Evolutionary conservation across 2,113 vertebrate genomes (phyloP), one percentile per base, ranked within the genome.

Genomic region (Parus major): DNA sequence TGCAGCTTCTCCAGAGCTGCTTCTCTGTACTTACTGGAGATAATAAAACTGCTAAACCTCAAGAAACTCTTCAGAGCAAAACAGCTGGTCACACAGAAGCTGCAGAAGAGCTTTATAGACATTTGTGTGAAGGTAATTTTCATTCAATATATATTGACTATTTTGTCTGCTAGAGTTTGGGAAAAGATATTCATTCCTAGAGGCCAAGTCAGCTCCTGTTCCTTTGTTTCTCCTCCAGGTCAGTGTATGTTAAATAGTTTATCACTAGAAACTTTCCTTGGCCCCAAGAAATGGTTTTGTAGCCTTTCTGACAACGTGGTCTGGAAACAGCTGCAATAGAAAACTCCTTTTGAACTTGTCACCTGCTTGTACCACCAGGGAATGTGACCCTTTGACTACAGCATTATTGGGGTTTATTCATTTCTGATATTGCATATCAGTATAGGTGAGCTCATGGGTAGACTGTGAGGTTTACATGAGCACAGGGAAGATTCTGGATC

Each of bases 1-100:
- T 99, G 72, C 98, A 98, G 97, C 97, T 99, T 75, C 99, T 99
- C 63, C 99, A 99, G 97, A 99, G 99, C 97, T 99, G 99, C 84
- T 99, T 99, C 93, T 97, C 98, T 4, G 98, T 98, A 47, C 97
- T 99, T 69, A 98, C 98, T 82, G 96, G 95, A 82, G 98, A 98
- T 7, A 91, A 87, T 69, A 97, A 98, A 66, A 73, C 96, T 60
- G 60, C 57, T 44, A 82, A 93, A 63, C 20, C 91, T 31, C 94
- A 95, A 56, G 86, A 90, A 92, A 70, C 80, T 88, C 18, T 97
- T 85, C 95, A 93, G 91, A 97, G 85, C 57, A 93, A 95, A 85
- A 95, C 94, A 31, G 53, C 91, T 41, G 93, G 95, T 53, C 94
- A 97, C n/a, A 77, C 90, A 7, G 97, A 97, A 79, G 98, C 98